phyloP scores from a whole-genome alignment of 2,888 invertebrate species.

The Epinotia bilunana region DNA sequence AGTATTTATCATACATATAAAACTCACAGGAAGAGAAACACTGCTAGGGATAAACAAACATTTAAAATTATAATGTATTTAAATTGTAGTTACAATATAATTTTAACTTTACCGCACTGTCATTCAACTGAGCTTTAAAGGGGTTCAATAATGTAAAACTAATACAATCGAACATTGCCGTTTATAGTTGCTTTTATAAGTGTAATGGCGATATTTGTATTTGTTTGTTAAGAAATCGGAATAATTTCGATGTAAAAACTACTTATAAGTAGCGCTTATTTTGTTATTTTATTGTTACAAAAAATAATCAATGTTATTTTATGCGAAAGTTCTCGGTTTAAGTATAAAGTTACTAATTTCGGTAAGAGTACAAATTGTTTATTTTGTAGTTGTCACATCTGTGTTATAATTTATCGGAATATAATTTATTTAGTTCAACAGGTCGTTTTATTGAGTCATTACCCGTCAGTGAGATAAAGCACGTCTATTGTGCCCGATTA shows the following conservation, averaged over 20 bases:
- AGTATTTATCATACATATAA: too few relatives aligned
- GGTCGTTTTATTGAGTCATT: slow-evolving; percentile 61
- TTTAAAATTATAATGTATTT: background rate
- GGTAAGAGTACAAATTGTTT: slow-evolving; percentile 42
- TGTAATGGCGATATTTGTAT: background rate
- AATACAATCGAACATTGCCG: background rate
- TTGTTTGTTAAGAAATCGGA: background rate
- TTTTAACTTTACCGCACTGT: background rate
- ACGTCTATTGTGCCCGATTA: slow-evolving; percentile 16
- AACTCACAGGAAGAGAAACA: too few relatives aligned
- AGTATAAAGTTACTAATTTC: slow-evolving; percentile 29
- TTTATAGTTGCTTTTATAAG: background rate
- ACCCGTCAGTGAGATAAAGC: background rate
- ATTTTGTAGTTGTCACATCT: slow-evolving; percentile 42
- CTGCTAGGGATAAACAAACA: background rate
- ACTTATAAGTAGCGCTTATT: slow-evolving; percentile 1
- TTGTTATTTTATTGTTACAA: slow-evolving; percentile 23
- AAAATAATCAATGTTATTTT: slow-evolving; percentile 2
- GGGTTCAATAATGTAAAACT: background rate
- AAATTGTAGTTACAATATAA: background rate
- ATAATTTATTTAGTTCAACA: slow-evolving; percentile 44
- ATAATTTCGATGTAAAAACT: slow-evolving; percentile 13
- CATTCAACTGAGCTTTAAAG: background rate
- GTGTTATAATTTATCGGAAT: slow-evolving; percentile 44
- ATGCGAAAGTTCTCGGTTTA: slow-evolving; percentile 10